Conservation (phyloP, 2,113 vertebrate genomes). For the Choloepus hoffmanni region DNA sequence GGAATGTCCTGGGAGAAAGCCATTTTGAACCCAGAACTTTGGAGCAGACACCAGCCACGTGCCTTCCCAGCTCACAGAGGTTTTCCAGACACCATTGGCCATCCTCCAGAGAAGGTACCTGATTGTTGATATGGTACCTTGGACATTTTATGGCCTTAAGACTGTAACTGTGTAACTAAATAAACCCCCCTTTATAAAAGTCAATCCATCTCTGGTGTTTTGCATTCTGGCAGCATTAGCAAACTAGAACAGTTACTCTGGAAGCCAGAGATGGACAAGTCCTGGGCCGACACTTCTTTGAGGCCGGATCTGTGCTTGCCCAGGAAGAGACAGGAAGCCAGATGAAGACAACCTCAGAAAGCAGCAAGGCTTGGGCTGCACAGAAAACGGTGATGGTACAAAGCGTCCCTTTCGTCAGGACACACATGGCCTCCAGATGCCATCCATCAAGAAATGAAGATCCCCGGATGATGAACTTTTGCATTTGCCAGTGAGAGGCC, state of each 20-base stretch:
- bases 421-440: constrained; percentile 97
- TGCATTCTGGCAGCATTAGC: no score
- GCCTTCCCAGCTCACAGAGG: no score
- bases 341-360: constrained; percentile 99
- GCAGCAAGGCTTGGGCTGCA: constrained; percentile 94
- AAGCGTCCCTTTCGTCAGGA: constrained; percentile 96
- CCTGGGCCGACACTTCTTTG: constrained; percentile 96
- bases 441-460: constrained; percentile 96
- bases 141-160: no score
- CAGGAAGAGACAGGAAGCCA: constrained; percentile 96
- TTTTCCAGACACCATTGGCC: no score
- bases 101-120: no score
- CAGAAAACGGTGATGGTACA: constrained; percentile 97
- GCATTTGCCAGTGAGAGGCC: constrained; percentile 94
- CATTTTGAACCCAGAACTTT: no score
- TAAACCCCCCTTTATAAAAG: no score
- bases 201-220: no score
- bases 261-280: constrained; percentile 99
- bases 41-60: no score
- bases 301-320: constrained; percentile 99
- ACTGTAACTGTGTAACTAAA: no score
- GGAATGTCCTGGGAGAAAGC: no score
- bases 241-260: constrained; percentile 89
- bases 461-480: constrained; percentile 98
- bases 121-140: no score